Evolutionary conservation across 2,888 invertebrate species (phyloP).

Genomic region (Anodontia alba): DNA sequence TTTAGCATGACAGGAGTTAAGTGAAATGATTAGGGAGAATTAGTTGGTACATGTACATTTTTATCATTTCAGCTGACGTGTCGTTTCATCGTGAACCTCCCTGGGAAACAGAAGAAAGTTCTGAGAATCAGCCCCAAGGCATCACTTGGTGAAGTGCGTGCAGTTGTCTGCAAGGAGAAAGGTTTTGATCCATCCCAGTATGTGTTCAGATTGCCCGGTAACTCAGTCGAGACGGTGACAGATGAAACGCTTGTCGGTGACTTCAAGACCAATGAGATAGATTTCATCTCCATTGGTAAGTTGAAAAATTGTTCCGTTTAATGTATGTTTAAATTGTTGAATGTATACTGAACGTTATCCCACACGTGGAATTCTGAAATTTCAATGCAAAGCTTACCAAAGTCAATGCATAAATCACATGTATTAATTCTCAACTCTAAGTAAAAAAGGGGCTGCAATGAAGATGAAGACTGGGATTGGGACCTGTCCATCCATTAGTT

Average conservation of each 20-base stretch:
- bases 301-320: too few species aligned
- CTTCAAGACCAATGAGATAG: constrained; percentile 71
- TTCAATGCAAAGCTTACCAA: too few species aligned
- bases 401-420: too few species aligned
- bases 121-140: constrained; percentile 90
- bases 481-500: too few species aligned
- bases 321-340: not conserved
- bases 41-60: too few species aligned
- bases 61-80: constrained; percentile 83
- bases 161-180: constrained; percentile 91
- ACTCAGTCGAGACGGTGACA: constrained; percentile 83
- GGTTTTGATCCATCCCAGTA: constrained; percentile 89
- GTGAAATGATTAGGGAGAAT: too few species aligned
- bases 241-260: constrained; percentile 70
- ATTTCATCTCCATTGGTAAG: constrained; percentile 69
- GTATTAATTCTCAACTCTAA: too few species aligned
- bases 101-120: constrained; percentile 92
- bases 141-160: constrained; percentile 89
- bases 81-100: constrained; percentile 89
- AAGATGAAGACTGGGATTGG: too few species aligned
- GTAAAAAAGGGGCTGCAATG: too few species aligned
- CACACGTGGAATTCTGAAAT: not conserved
- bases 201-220: constrained; percentile 91
- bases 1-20: too few species aligned
- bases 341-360: too few species aligned